Percentiles rank a stretch among this genome's conserved stretches.
phyloP scores from a whole-genome alignment of 2,797 vertebrate genomes.

The Parauchenoglanis punctatus region DNA sequence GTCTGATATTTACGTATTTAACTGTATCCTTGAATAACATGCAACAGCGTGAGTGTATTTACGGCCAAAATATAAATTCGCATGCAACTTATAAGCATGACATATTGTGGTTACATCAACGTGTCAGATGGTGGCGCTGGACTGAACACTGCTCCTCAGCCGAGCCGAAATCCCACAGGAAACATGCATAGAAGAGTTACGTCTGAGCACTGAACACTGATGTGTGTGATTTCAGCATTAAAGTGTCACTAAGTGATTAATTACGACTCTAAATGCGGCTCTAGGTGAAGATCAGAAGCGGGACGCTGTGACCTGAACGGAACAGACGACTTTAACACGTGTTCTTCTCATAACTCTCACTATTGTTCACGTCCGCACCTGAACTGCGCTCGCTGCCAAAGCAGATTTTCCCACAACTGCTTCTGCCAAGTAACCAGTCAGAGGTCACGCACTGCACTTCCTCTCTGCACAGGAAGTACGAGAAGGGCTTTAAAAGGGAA shows the following conservation, averaged over 20 bases:
- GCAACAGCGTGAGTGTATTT: background rate
- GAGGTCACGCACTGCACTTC: slow-evolving; percentile 52
- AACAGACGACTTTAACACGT: slow-evolving; percentile 76
- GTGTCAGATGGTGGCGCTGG: background rate
- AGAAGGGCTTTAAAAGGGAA: background rate
- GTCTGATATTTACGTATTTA: background rate
- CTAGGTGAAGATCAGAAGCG: background rate
- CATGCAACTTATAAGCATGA: too few species aligned
- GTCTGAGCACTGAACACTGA: background rate
- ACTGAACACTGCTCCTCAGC: background rate
- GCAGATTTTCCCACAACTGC: slow-evolving; percentile 54
- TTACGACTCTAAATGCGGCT: background rate
- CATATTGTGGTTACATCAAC: background rate
- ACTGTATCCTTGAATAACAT: background rate
- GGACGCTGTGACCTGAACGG: background rate
- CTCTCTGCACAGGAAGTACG: slow-evolving; percentile 25
- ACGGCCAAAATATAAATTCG: background rate
- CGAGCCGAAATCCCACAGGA: background rate
- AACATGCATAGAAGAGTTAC: background rate
- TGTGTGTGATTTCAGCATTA: too few species aligned
- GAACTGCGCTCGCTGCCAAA: slow-evolving; percentile 63
- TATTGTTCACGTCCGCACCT: slow-evolving; percentile 69
- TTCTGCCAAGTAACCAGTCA: slow-evolving; percentile 54
- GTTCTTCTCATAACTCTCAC: slow-evolving; percentile 78
- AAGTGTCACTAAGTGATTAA: background rate